Evolutionary conservation across 2,888 invertebrate species (phyloP).

Genomic region (Caenorhabditis uteleia): DNA sequence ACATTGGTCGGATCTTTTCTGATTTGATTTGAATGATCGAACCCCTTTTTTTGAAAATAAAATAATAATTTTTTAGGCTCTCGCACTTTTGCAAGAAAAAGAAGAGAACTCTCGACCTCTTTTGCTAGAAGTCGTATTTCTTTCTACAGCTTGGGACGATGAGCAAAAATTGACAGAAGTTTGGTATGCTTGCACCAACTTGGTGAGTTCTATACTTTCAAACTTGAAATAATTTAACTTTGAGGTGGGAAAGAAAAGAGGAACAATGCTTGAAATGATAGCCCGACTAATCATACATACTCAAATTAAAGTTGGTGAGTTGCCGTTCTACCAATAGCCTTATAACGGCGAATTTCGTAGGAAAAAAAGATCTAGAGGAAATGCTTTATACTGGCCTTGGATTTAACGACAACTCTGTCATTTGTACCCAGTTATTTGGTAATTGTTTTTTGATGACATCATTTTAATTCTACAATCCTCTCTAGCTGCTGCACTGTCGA

Average conservation of each 20-base stretch:
- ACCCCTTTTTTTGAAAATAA: not conserved
- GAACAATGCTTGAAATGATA: conserved; percentile 35
- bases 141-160: conserved; percentile 4
- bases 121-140: conserved; percentile 12
- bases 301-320: conserved; percentile 15
- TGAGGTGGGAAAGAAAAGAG: conserved; percentile 6
- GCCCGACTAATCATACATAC: conserved; percentile 13
- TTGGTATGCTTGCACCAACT: conserved; percentile 7
- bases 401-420: too few relatives aligned
- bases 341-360: too few relatives aligned
- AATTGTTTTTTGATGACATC: too few relatives aligned
- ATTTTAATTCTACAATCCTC: too few relatives aligned
- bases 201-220: not conserved
- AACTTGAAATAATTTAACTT: not conserved
- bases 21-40: not conserved
- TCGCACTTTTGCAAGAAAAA: conserved; percentile 4
- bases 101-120: conserved; percentile 25
- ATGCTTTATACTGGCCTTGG: too few relatives aligned
- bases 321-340: not conserved
- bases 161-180: not conserved
- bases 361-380: conserved; percentile 4
- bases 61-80: not conserved
- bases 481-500: too few relatives aligned
- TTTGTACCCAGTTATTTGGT: too few relatives aligned
- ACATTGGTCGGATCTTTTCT: not conserved